Base-by-base conservation (phyloP, 2,113 vertebrate species). In the Lota lota region DNA sequence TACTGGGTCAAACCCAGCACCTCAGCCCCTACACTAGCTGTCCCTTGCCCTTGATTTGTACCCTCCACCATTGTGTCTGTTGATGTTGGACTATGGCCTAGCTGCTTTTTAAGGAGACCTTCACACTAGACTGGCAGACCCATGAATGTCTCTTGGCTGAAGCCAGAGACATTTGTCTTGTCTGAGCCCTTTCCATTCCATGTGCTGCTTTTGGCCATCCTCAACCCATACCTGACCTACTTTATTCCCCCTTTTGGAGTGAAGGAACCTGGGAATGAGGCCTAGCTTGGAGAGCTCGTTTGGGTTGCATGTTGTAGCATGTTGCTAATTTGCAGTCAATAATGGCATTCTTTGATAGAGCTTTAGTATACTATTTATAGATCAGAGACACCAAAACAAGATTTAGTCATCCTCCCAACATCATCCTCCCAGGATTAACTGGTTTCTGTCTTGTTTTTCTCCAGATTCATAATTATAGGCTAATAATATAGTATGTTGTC, bases 351-450 rank as follows among this genome's bases (percentile, higher is more conserved):
- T 83, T 83, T 54, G 74, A 69, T 22, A 10, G 61, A 63, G 72
- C 1, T 83, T 84, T 47, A 47, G 40, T 47, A 14, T 47, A 47
- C 40, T 47, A 47, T 87, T 85, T 85, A 77, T 83, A 84, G 81
- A 79, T 81, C 54, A 59, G 61, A 68, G 17, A 7, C 36, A n/a
- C 2, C 16, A 56, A 18, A 56, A 56, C 14, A 72, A 59, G 58
- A 75, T 72, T n/a, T 59, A 60, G 68, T 47, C 40, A 14, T 12
- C 12, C 40, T 14, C 40, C 40, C 40, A 47, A 47, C 7, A 11
- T 10, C 40, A 10, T 47, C 40, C 40, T 11, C 40, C 40, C 8
- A 47, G 40, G 40, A 47, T 47, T 47, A 47, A 6, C 21, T 67
- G 62, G 22, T 20, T 20, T 62, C 12, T 56, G 19, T 68, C 47